Percentiles rank a stretch among this genome's conserved stretches.
Evolutionary conservation across 2,797 vertebrate species (phyloP).

Genomic region (Syngnathus rostellatus): DNA sequence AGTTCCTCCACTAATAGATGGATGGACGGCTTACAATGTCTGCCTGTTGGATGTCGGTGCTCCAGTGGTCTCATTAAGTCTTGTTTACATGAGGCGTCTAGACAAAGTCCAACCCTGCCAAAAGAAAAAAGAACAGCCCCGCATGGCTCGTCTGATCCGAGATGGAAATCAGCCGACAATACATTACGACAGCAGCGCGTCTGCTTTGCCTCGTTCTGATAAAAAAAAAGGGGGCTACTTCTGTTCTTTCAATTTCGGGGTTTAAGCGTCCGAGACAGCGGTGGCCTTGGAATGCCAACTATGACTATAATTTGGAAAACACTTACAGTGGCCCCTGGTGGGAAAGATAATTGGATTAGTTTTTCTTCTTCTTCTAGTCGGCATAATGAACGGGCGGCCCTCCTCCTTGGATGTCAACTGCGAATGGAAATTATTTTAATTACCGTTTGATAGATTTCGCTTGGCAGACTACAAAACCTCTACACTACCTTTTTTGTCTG

Average conservation of each 20-base stretch:
- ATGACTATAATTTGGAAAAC: conserved; percentile 25
- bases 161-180: conserved; percentile 52
- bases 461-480: background rate
- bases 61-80: conserved; percentile 51
- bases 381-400: conserved; percentile 13
- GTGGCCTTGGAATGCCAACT: conserved; percentile 34
- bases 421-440: conserved; percentile 15
- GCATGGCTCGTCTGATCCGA: conserved; percentile 40
- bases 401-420: conserved; percentile 14
- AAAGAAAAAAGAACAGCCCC: conserved; percentile 33
- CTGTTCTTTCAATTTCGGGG: conserved; percentile 43
- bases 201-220: conserved; percentile 41
- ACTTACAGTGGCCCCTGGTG: background rate
- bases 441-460: background rate
- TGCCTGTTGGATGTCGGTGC: conserved; percentile 9
- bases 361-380: conserved; percentile 1
- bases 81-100: conserved; percentile 63
- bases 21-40: background rate
- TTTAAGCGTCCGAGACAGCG: conserved; percentile 36
- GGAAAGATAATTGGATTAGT: conserved; percentile 12
- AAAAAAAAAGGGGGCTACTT: conserved; percentile 34
- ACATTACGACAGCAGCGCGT: conserved; percentile 23
- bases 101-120: conserved; percentile 55
- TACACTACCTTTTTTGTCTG: conserved; percentile 36
- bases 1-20: background rate